phyloP scores from a whole-genome alignment of 1,140 invertebrate genomes.

The Frieseomelitta varia region DNA sequence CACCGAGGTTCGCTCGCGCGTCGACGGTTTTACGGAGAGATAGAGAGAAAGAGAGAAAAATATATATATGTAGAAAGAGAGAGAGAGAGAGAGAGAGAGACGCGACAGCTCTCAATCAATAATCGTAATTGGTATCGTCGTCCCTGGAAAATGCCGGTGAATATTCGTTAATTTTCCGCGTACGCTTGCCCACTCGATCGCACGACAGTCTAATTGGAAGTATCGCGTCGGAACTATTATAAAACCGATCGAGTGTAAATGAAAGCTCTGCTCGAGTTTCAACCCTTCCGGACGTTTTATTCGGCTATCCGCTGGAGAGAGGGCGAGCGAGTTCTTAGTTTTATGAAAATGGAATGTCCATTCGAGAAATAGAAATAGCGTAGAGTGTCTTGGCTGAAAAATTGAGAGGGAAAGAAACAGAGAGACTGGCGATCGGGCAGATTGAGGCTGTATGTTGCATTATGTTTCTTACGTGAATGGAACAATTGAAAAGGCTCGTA shows the following conservation, averaged over 20 bases:
- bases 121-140: conserved; percentile 41
- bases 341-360: no score
- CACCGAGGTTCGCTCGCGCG: background rate
- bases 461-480: no score
- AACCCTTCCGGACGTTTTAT: background rate
- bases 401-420: no score
- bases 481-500: no score
- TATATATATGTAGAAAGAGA: no score
- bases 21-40: background rate
- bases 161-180: conserved; percentile 40
- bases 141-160: conserved; percentile 20
- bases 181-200: background rate
- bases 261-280: background rate
- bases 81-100: background rate
- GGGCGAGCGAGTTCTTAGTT: no score
- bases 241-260: conserved; percentile 8
- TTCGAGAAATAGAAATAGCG: no score
- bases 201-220: conserved; percentile 24
- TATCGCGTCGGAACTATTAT: conserved; percentile 24
- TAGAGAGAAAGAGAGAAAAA: background rate
- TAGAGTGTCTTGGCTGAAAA: no score
- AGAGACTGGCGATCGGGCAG: no score
- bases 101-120: conserved; percentile 36
- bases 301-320: background rate
- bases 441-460: no score